Conservation (phyloP, 2,113 vertebrate genomes). For the Lipophrys pholis region DNA sequence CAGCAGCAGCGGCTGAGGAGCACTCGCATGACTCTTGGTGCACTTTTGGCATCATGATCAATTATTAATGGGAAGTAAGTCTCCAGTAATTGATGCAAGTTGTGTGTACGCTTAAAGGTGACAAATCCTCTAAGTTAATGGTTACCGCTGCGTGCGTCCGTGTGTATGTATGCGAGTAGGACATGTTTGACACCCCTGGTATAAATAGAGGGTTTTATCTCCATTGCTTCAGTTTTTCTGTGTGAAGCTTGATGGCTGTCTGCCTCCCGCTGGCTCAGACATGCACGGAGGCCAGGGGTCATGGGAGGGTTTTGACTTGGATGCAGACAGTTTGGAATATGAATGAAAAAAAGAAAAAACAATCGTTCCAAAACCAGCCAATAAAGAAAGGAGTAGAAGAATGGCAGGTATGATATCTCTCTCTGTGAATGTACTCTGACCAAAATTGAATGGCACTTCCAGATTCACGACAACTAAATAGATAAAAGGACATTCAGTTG, state of each 20-base stretch:
- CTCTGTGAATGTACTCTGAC: background rate
- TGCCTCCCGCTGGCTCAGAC: slow-evolving; percentile 35
- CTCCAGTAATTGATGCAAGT: slow-evolving; percentile 30
- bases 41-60: slow-evolving; percentile 22
- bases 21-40: slow-evolving; percentile 3
- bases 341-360: background rate
- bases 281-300: background rate
- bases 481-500: too few relatives aligned
- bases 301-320: slow-evolving; percentile 2
- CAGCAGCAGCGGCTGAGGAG: background rate
- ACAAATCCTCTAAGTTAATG: slow-evolving; percentile 37
- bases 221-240: slow-evolving; percentile 50
- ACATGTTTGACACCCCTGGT: background rate
- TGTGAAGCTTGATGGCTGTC: slow-evolving; percentile 22
- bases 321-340: slow-evolving; percentile 22
- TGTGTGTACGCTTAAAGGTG: slow-evolving; percentile 2
- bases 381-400: background rate
- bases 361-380: background rate
- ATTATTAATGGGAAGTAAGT: slow-evolving; percentile 47
- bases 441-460: too few relatives aligned
- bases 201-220: slow-evolving; percentile 58
- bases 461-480: too few relatives aligned
- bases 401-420: background rate
- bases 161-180: background rate
- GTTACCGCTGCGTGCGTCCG: slow-evolving; percentile 29